Evolutionary conservation across 2,888 invertebrate genomes (phyloP).

Genomic region (Teleiodes luculella): DNA sequence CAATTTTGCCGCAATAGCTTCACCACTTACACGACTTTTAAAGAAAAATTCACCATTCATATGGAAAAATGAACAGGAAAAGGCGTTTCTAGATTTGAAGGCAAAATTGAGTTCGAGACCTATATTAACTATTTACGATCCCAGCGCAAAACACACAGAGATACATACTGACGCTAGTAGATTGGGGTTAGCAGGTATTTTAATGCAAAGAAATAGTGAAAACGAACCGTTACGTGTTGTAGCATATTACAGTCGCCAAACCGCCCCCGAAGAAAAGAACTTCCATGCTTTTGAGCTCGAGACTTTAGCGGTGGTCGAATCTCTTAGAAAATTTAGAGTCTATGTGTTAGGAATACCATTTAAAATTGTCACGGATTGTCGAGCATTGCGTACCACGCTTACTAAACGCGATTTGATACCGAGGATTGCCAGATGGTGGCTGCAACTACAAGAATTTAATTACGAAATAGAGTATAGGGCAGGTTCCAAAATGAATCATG

Average conservation of each 20-base stretch:
- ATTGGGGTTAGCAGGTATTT: neutral
- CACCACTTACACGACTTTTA: neutral
- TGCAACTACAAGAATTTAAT: slow-evolving; percentile 32
- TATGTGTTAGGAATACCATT: slow-evolving; percentile 13
- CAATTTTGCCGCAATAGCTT: neutral
- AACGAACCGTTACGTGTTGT: slow-evolving; percentile 7
- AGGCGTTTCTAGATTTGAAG: neutral
- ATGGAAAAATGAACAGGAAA: neutral
- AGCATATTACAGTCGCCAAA: slow-evolving; percentile 15
- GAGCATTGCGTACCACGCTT: slow-evolving; percentile 34
- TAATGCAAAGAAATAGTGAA: neutral
- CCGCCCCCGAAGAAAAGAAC: slow-evolving; percentile 16
- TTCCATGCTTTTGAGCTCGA: slow-evolving; percentile 22
- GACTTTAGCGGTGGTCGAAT: slow-evolving; percentile 10
- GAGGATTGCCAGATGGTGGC: slow-evolving; percentile 38
- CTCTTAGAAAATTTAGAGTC: slow-evolving; percentile 16
- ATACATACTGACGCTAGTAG: slow-evolving; percentile 5
- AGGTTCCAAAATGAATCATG: slow-evolving; percentile 32
- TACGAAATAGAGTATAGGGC: slow-evolving; percentile 31
- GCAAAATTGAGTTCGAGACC: neutral
- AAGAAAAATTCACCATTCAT: neutral
- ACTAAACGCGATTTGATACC: slow-evolving; percentile 33
- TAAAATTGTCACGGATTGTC: slow-evolving; percentile 21
- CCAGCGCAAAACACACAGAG: neutral
- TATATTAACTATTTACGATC: neutral